Evolutionary conservation across 2,888 invertebrate species (phyloP).

Genomic region (Eulithis prunata): DNA sequence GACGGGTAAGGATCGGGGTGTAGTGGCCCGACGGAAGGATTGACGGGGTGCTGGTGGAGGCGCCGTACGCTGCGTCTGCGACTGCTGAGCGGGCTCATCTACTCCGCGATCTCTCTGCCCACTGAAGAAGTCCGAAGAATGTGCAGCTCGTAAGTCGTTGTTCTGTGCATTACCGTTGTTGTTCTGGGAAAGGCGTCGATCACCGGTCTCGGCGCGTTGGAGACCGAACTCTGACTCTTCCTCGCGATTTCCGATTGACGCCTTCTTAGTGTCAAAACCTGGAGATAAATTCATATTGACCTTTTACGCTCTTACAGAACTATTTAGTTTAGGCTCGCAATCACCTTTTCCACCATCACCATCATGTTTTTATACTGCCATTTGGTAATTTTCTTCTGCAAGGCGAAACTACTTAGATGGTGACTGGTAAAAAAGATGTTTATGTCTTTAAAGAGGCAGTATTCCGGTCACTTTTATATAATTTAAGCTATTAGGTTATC

Average conservation of each 20-base stretch:
- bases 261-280: conserved; percentile 87
- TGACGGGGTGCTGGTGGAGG: conserved; percentile 57
- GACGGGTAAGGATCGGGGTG: conserved; percentile 65
- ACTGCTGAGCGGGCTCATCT: conserved; percentile 59
- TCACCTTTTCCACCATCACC: no score
- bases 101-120: conserved; percentile 77
- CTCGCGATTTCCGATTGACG: conserved; percentile 79
- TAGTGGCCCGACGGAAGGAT: conserved; percentile 70
- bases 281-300: conserved; percentile 30
- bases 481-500: neutral
- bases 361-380: no score
- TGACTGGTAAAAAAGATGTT: no score
- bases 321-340: no score
- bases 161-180: conserved; percentile 60
- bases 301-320: neutral
- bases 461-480: neutral
- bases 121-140: conserved; percentile 91
- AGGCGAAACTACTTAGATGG: no score
- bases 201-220: conserved; percentile 89
- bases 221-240: conserved; percentile 89
- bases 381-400: no score
- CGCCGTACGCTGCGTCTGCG: conserved; percentile 47
- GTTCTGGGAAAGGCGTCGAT: conserved; percentile 69
- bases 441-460: no score
- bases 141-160: conserved; percentile 88